Evolutionary conservation across 2,888 invertebrate genomes (phyloP), one percentile per base, ranked within the genome.

Genomic region (Deilephila elpenor): DNA sequence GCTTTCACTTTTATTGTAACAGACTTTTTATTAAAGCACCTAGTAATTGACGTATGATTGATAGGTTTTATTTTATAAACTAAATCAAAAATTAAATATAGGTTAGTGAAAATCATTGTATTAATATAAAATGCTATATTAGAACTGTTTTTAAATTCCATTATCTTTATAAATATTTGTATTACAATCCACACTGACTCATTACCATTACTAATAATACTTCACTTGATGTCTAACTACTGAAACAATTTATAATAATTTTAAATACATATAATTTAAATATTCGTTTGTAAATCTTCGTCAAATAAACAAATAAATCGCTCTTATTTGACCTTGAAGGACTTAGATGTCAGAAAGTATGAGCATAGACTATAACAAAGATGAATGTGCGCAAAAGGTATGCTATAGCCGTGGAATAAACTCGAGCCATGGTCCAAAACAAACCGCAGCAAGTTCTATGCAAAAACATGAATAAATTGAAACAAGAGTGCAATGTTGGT

Each of bases 401-500:
- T 53, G 53, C 19, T 51, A 53, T 56, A 56, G 11, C 14, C 11
- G 44, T 44, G 44, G 44, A 44, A 44, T 44, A 44, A 14, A 11
- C 44, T 44, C 11, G 44, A 11, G 11, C 11, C 44, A 44, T 44
- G 44, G 44, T 44, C 37, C 11, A 34, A 62, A 25, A 25, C 59
- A 78, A 70, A 29, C n/a, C n/a, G 25, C 44, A 61, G 44, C 14
- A 44, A 44, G 44, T 44, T 44, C 44, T 14, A 51, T 44, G 20
- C 37, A 60, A n/a, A 51, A 72, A 32, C 14, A 72, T 5, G 7
- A 64, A 62, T 20, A 17, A 83, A 83, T 84, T 73, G 74, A 77
- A 86, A 84, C 82, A 85, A 85, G 85, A 85, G 82, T 75, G 73
- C 74, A 73, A 74, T 78, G 78, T 83, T 79, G 77, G 79, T 81